Evolutionary conservation across 2,888 invertebrate species (phyloP), one percentile per base, ranked within the genome.

Genomic region (Sepiola atlantica): DNA sequence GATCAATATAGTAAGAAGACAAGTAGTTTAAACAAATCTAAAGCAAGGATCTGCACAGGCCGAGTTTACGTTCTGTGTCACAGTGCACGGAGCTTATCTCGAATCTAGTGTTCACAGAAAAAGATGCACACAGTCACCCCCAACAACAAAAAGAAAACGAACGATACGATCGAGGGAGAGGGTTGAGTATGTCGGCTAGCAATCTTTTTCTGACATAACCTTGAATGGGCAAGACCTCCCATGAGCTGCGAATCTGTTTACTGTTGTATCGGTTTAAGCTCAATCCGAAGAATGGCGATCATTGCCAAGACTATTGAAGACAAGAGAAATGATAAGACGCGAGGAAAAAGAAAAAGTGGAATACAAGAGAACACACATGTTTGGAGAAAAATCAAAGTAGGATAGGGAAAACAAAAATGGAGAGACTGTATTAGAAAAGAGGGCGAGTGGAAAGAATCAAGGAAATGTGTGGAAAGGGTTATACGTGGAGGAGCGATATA

Each of bases 181-280:
- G 45, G 45, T 45, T 45, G 45, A 45, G 8, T 8, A 45, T 45
- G n/a, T 77, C n/a, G 32, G 32, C 77, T n/a, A 18, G 77, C 14
- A 77, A 77, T 77, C 77, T 77, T 77, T 45, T 77, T 77, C 77
- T 77, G 77, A 77, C 77, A 77, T 77, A 77, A n/a, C 77, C 32
- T 1, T 16, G 77, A 77, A n/a, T n/a, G 77, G 77, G 77, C 77
- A 77, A 32, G 77, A 77, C 77, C 77, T 77, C 77, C 77, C 77
- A 77, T 77, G 77, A 77, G 77, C 32, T 77, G 77, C n/a, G 77
- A 77, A 77, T 77, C 77, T 77, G 77, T 32, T 77, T 77, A 77
- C n/a, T 77, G n/a, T 77, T 77, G n/a, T n/a, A 77, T 77, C 77
- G 32, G 77, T 77, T 77, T n/a, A 77, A 18, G 16, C n/a, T 77